Evolutionary conservation across 2,797 vertebrate species (phyloP), one percentile per base, ranked within the genome.

Genomic region (Macropodus opercularis): DNA sequence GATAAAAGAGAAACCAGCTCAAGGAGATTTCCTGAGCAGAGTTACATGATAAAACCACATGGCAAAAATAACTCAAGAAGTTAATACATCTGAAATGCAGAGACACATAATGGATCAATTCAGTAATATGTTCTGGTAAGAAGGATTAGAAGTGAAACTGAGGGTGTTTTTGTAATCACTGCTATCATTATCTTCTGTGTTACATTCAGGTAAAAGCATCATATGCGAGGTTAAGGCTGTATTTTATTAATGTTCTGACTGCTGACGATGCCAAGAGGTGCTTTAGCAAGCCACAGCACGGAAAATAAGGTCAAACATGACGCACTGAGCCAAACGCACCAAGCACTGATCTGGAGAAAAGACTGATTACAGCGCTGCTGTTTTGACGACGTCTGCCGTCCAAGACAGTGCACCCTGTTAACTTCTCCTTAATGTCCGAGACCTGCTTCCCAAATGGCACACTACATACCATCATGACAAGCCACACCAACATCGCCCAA

Each of bases 401-500:
- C 52, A 83, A 81, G 85, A 80, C 80, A 83, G 85, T 57, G 89
- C 83, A 72, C 88, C 85, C 77, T 87, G 68, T 34, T 69, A 75
- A 65, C 74, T 81, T 84, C 74, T 81, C 84, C 85, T 85, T 87
- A 78, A 85, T 87, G 77, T 85, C 81, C 77, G 55, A 88, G 85
- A 85, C 72, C 85, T 77, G 44, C 70, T 72, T 80, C 71, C 71
- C 87, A 79, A 79, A 84, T 80, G 87, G 87, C 84, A 88, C 84
- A 83, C 87, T 84, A 88, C 87, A 84, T 84, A 75, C 86, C 76
- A 83, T 86, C 80, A 59, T 72, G 78, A 84, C 69, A 79, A 78
- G 89, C 87, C 90, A 91, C 87, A 83, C 75, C 87, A 87, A 91
- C 90, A 89, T 89, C 89, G 86, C 90, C 84, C 31, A 82, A 56